phyloP scores from a whole-genome alignment of 2,113 vertebrate genomes.

The Balaeniceps rex region DNA sequence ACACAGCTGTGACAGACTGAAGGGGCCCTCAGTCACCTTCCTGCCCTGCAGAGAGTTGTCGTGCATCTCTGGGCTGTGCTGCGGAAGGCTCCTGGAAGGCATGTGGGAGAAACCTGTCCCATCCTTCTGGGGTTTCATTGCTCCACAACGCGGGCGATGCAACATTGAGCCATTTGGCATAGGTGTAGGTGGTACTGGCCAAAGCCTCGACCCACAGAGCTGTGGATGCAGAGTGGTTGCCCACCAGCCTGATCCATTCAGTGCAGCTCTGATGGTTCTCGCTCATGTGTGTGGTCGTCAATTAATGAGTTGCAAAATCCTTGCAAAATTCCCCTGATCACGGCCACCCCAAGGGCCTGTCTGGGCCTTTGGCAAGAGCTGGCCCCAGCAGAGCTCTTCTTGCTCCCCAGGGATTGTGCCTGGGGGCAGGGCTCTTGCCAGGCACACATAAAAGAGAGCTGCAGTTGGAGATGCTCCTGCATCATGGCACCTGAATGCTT shows the following conservation, averaged over 20 bases:
- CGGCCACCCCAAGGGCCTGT: no score
- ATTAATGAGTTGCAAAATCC: not conserved
- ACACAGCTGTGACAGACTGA: not conserved
- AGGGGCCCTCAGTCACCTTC: not conserved
- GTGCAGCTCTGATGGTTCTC: not conserved
- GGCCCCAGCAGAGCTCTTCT: not conserved
- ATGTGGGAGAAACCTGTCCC: not conserved
- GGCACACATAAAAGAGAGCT: not conserved
- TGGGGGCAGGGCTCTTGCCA: not conserved
- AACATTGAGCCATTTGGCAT: not conserved
- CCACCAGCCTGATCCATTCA: not conserved
- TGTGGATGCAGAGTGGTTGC: not conserved
- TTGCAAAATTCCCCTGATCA: not conserved
- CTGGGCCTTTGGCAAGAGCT: not conserved
- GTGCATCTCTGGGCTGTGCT: not conserved
- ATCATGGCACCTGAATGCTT: not conserved
- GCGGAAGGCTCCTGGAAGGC: not conserved
- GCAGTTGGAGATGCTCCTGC: not conserved
- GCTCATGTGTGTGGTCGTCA: no score
- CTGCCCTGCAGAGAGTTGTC: not conserved
- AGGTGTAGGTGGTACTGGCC: not conserved
- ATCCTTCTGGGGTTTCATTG: not conserved
- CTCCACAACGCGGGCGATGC: fast-evolving
- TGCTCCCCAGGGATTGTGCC: no score
- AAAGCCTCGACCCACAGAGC: not conserved